Evolutionary conservation across 2,888 invertebrate species (phyloP).

Genomic region (Acronicta aceris): DNA sequence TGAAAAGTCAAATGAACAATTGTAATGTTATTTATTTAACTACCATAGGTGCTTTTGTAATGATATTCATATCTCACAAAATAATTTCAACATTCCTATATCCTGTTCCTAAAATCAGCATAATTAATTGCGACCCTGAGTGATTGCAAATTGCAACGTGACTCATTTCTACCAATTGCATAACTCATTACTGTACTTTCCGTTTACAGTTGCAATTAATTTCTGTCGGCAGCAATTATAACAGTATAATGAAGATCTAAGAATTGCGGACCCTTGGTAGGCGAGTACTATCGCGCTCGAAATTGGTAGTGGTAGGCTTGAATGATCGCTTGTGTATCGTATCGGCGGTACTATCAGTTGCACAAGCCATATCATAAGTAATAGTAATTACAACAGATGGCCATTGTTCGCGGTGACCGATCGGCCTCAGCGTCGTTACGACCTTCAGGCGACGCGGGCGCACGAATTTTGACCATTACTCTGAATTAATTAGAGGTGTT

Average conservation of each 20-base stretch:
- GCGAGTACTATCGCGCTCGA: slow-evolving; percentile 27
- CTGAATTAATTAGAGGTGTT: slow-evolving; percentile 65
- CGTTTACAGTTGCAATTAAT: slow-evolving; percentile 24
- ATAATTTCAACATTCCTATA: slow-evolving; percentile 1
- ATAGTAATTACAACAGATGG: slow-evolving; percentile 88
- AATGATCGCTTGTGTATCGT: slow-evolving; percentile 70
- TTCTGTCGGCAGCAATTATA: slow-evolving; percentile 20
- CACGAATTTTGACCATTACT: slow-evolving; percentile 85
- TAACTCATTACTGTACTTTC: slow-evolving; percentile 23
- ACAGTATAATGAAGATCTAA: slow-evolving; percentile 22
- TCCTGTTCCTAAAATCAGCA: background rate
- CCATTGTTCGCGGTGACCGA: slow-evolving; percentile 86
- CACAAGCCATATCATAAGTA: slow-evolving; percentile 81
- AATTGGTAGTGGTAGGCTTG: slow-evolving; percentile 47
- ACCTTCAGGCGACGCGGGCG: slow-evolving; percentile 80
- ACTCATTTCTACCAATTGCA: slow-evolving; percentile 10
- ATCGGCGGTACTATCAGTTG: slow-evolving; percentile 77
- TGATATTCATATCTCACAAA: background rate
- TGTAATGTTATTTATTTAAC: background rate
- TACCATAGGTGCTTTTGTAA: background rate
- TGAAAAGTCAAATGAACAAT: no score
- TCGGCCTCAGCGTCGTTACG: slow-evolving; percentile 77
- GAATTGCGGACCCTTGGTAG: slow-evolving; percentile 16
- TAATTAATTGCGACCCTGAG: slow-evolving; percentile 23
- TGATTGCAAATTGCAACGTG: slow-evolving; percentile 8